Percentiles rank a stretch among this genome's conserved stretches.
phyloP scores from a whole-genome alignment of 2,888 invertebrate genomes.

The Epinotia brunnichana region DNA sequence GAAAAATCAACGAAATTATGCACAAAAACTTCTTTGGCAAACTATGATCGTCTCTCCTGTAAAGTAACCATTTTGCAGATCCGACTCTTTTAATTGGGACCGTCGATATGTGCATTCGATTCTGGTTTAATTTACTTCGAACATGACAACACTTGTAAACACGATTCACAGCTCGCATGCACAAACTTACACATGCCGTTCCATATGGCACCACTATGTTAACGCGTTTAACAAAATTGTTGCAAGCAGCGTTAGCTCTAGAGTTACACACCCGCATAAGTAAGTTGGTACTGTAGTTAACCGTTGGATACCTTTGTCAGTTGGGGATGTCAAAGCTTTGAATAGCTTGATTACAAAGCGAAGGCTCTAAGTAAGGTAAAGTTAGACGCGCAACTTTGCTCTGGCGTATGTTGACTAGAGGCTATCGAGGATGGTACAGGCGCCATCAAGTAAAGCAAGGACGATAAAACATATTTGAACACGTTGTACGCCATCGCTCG shows the following conservation, averaged over 20 bases:
- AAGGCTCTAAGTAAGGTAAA: not conserved
- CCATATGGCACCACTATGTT: not conserved
- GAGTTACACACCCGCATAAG: not conserved
- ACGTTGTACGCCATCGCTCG: too few relatives aligned
- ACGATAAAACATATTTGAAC: too few relatives aligned
- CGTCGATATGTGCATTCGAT: too few relatives aligned
- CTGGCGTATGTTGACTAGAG: too few relatives aligned
- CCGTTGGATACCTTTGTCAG: not conserved
- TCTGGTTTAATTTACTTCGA: not conserved
- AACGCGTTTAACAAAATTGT: not conserved
- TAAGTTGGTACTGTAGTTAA: not conserved
- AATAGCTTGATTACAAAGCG: not conserved
- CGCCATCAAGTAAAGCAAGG: too few relatives aligned
- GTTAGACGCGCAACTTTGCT: not conserved
- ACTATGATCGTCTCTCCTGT: too few relatives aligned
- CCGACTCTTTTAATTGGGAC: too few relatives aligned
- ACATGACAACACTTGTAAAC: slow-evolving; percentile 5
- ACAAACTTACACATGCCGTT: slow-evolving; percentile 3
- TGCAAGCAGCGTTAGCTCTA: not conserved
- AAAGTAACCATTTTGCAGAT: too few relatives aligned
- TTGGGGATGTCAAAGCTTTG: not conserved
- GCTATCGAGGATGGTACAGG: too few relatives aligned
- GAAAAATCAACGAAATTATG: too few relatives aligned
- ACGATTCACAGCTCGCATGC: slow-evolving; percentile 1
- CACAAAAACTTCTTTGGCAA: too few relatives aligned